A percentile compares a stretch with the other conserved stretches of the same genome.
Evolutionary conservation across 2,113 vertebrate genomes (phyloP).

Genomic region (Proteles cristata): DNA sequence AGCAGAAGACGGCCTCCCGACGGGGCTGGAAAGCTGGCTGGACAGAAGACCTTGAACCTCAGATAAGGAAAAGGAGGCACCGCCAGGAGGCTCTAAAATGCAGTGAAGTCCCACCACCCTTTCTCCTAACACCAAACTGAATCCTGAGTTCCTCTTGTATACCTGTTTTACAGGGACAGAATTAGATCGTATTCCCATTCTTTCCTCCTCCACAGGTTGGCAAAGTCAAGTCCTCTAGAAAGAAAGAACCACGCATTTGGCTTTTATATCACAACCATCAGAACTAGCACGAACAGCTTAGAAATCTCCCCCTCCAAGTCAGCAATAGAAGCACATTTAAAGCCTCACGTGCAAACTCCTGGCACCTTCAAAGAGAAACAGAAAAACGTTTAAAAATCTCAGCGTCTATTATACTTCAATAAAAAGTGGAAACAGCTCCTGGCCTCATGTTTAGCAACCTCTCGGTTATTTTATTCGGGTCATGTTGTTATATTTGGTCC

Average conservation of each 20-base stretch:
- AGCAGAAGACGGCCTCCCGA: not conserved
- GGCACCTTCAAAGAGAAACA: conserved; percentile 28
- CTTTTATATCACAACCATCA: not conserved
- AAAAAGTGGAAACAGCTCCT: not conserved
- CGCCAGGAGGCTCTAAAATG: not conserved
- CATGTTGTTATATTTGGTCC: not conserved
- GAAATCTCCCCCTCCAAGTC: not conserved
- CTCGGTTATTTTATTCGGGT: conserved; percentile 24
- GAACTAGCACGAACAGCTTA: not conserved
- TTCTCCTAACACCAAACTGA: not conserved
- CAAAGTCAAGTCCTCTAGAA: not conserved
- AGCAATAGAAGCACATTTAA: not conserved
- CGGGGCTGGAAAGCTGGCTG: not conserved
- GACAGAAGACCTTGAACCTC: not conserved
- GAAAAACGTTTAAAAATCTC: not conserved
- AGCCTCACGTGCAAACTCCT: not conserved
- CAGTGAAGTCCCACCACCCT: not conserved
- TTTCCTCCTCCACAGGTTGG: not conserved
- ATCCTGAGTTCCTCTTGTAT: not conserved
- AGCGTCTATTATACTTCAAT: not conserved
- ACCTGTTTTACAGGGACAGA: not conserved
- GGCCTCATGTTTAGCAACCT: not conserved
- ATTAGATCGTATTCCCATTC: not conserved
- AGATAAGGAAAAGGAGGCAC: not conserved
- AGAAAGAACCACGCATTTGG: not conserved